A percentile compares a stretch with the other conserved stretches of the same genome.
Evolutionary conservation across 2,888 invertebrate genomes (phyloP).

Genomic region (Tuta absoluta): DNA sequence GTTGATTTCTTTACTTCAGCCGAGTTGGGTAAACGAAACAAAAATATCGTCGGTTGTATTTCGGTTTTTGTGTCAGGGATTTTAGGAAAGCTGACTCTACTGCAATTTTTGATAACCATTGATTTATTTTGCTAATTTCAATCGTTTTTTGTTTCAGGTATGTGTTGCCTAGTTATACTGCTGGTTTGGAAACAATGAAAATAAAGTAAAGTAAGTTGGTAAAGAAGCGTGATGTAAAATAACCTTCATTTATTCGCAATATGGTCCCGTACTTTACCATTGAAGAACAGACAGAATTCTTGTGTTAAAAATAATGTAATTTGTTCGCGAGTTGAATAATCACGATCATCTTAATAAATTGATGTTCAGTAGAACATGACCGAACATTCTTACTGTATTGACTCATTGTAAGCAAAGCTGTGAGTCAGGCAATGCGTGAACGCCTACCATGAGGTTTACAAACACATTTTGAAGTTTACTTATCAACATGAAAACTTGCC

Average conservation of each 20-base stretch:
- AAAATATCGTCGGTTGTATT: background rate
- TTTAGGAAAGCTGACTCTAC: background rate
- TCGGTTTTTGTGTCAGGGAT: background rate
- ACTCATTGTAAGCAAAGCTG: slow-evolving; percentile 9
- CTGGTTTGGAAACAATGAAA: background rate
- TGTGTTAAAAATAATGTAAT: background rate
- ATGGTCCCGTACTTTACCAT: too few relatives aligned
- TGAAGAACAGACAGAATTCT: too few relatives aligned
- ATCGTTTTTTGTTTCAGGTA: slow-evolving; percentile 18
- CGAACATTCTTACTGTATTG: slow-evolving; percentile 16
- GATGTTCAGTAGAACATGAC: slow-evolving; percentile 2
- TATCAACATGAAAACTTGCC: too few relatives aligned
- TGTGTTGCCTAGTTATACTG: background rate
- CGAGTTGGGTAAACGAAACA: background rate
- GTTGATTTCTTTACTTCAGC: background rate
- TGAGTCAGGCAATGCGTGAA: slow-evolving; percentile 5
- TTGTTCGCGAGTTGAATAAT: background rate
- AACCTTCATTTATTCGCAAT: too few relatives aligned
- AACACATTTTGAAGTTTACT: background rate
- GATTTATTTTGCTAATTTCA: background rate
- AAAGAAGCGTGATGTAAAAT: too few relatives aligned
- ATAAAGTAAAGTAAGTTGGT: background rate
- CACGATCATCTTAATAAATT: slow-evolving; percentile 18
- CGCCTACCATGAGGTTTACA: background rate
- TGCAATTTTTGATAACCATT: background rate